Conservation (phyloP, 1,140 invertebrate genomes). For the Halyomorpha halys region DNA sequence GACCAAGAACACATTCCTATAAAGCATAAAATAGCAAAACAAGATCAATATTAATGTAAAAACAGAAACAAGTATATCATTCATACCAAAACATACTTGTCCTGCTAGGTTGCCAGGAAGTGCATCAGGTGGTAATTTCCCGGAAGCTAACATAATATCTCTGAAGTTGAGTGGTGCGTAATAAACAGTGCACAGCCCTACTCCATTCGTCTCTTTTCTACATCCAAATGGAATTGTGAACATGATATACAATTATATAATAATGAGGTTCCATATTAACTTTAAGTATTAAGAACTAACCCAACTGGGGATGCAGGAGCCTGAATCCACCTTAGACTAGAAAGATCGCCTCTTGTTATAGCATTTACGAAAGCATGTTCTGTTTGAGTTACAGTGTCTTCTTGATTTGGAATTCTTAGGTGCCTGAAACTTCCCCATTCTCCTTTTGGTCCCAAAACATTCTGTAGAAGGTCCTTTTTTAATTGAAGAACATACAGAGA, state of each 20-base stretch:
- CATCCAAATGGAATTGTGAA: too few relatives aligned
- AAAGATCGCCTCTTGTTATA: conserved; percentile 76
- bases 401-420: conserved; percentile 32
- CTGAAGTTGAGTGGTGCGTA: conserved; percentile 94
- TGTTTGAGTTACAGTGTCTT: conserved; percentile 39
- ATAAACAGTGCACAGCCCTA: conserved; percentile 67
- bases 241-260: too few relatives aligned
- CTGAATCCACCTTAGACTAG: conserved; percentile 89
- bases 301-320: conserved; percentile 49
- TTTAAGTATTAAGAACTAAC: not conserved
- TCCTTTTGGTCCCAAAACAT: conserved; percentile 59
- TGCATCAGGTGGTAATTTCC: conserved; percentile 89
- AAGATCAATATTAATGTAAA: not conserved
- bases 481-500: conserved; percentile 41
- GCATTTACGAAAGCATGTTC: conserved; percentile 91
- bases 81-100: conserved; percentile 1
- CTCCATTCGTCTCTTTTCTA: too few relatives aligned
- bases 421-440: conserved; percentile 69
- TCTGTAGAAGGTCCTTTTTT: conserved; percentile 67
- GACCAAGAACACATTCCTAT: conserved; percentile 86
- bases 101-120: conserved; percentile 60
- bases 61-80: not conserved
- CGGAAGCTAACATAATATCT: conserved; percentile 93
- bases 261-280: too few relatives aligned
- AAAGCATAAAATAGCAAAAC: not conserved